These are phyloP conservation scores for Theretra japonica DNA, from an alignment of 2,888 invertebrate species.

Conservation along the genomic window DNA sequence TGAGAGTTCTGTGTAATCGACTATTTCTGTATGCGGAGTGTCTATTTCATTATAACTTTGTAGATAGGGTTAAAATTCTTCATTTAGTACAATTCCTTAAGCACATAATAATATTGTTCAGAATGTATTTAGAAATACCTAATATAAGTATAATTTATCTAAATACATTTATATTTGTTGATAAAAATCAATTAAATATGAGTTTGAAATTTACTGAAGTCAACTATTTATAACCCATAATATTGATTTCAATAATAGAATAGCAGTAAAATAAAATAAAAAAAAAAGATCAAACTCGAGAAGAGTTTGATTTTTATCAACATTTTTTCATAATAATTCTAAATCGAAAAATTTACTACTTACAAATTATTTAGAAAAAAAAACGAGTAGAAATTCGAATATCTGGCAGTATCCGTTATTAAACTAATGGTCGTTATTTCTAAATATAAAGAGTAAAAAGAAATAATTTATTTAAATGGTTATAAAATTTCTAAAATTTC, in stretches of 20 bases:
- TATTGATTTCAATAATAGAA: not conserved
- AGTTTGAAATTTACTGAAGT: not conserved
- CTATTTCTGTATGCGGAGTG: not conserved
- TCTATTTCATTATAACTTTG: not conserved
- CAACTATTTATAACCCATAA: not conserved
- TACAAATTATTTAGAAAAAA: constrained; percentile 54
- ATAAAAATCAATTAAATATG: constrained; percentile 8
- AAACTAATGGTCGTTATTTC: constrained; percentile 49
- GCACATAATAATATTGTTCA: constrained; percentile 28
- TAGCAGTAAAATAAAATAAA: not conserved
- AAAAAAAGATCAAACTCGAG: not conserved
- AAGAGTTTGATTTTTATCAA: constrained; percentile 16
- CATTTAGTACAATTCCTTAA: constrained; percentile 24
- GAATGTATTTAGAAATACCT: constrained; percentile 6
- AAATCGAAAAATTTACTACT: constrained; percentile 9
- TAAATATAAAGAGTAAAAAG: constrained; percentile 23
- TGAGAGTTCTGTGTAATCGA: constrained; percentile 14
- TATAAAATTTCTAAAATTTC: constrained; percentile 23
- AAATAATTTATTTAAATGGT: constrained; percentile 6
- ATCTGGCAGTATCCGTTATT: constrained; percentile 72
- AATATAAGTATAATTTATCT: constrained; percentile 14
- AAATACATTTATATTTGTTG: constrained; percentile 37
- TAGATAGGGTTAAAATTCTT: not conserved
- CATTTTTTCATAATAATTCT: not conserved
- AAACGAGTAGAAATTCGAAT: constrained; percentile 72